These are phyloP conservation scores for Pantherophis guttatus DNA, from an alignment of 2,113 vertebrate genomes.

Conservation along the genomic window DNA sequence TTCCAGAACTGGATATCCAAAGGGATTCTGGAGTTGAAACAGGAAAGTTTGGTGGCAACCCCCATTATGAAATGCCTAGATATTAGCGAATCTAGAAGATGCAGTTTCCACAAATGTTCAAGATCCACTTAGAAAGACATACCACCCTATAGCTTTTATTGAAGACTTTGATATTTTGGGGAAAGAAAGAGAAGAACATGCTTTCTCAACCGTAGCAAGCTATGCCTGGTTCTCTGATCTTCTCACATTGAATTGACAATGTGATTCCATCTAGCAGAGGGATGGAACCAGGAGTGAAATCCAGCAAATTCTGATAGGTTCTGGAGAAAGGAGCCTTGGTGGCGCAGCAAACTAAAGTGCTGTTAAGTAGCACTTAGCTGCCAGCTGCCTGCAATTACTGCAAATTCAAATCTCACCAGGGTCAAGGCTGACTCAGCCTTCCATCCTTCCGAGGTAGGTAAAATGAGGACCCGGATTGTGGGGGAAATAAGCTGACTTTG, in stretches of 20 bases:
- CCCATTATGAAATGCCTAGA: neutral
- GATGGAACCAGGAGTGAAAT: too few species aligned
- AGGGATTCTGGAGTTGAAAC: neutral
- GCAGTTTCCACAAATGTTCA: neutral
- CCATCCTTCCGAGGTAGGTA: too few species aligned
- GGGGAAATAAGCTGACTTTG: too few species aligned
- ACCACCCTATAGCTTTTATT: neutral
- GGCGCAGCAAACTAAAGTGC: too few species aligned
- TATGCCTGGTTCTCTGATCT: neutral
- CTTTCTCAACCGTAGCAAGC: neutral
- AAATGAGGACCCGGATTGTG: too few species aligned
- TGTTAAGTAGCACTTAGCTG: too few species aligned
- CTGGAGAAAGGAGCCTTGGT: too few species aligned
- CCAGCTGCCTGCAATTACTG: too few species aligned
- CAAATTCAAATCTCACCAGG: too few species aligned
- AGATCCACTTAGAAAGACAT: neutral
- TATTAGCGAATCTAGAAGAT: neutral
- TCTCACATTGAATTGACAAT: neutral
- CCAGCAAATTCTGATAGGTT: too few species aligned
- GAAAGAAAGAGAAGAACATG: neutral
- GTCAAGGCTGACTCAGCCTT: too few species aligned
- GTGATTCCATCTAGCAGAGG: neutral
- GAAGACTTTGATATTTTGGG: neutral
- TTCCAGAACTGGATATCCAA: neutral
- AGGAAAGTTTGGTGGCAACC: neutral